A percentile compares a stretch with the other conserved stretches of the same genome.
phyloP scores from a whole-genome alignment of 2,797 vertebrate species.

The Malacoraja senta region DNA sequence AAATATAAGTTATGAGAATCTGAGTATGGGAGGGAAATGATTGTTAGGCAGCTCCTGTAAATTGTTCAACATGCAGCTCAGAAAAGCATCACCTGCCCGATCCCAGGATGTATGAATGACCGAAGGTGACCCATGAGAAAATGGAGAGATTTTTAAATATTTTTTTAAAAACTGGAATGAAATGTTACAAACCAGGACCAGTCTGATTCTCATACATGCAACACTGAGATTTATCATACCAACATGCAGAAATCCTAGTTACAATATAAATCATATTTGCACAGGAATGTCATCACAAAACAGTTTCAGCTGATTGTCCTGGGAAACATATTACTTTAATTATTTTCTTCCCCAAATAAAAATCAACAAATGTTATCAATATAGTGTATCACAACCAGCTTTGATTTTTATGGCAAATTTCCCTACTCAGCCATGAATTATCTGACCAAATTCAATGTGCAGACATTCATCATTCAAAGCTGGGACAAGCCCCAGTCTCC shows the following conservation, averaged over 20 bases:
- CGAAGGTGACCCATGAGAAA: background rate
- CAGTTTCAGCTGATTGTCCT: slow-evolving; percentile 8
- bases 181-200: background rate
- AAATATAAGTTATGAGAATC: background rate
- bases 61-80: background rate
- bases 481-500: background rate
- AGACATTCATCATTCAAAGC: slow-evolving; percentile 4
- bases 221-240: slow-evolving; percentile 28
- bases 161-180: background rate
- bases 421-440: slow-evolving; percentile 3
- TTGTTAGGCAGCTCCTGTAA: background rate
- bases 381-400: background rate
- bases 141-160: background rate
- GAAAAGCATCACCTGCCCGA: background rate
- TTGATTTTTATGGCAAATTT: background rate
- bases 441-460: background rate
- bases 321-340: background rate
- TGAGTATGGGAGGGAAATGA: background rate
- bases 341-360: background rate
- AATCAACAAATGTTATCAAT: slow-evolving; percentile 24
- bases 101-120: background rate
- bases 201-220: background rate
- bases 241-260: slow-evolving; percentile 19
- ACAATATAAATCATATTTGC: slow-evolving; percentile 27
- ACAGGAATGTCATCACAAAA: slow-evolving; percentile 22